These are phyloP conservation scores for Poeciliopsis infans DNA, from an alignment of 2,797 vertebrate species.

Conservation along the genomic window DNA sequence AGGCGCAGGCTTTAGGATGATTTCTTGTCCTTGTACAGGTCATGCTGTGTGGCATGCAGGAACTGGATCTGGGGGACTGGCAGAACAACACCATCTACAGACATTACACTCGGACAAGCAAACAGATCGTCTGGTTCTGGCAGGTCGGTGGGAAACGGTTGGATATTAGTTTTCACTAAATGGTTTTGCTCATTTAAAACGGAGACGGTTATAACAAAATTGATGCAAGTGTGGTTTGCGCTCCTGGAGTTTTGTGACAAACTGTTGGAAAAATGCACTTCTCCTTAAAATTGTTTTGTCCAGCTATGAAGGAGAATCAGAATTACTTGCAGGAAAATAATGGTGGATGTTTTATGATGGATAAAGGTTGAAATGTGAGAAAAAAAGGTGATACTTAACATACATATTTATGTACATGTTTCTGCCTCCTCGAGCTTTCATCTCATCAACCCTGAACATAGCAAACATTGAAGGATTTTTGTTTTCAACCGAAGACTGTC, in stretches of 20 bases:
- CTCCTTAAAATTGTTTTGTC: neutral
- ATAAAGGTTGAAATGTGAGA: neutral
- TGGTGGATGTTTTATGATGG: neutral
- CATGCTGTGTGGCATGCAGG: constrained; percentile 99
- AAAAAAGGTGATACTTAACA: neutral
- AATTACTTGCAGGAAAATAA: neutral
- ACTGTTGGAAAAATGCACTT: neutral
- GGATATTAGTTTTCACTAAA: neutral
- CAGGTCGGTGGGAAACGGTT: constrained; percentile 83
- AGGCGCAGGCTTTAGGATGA: neutral
- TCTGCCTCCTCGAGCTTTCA: neutral
- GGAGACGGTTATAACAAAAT: neutral
- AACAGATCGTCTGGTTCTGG: constrained; percentile 99
- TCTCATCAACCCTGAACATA: neutral
- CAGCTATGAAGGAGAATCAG: neutral
- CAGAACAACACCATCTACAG: constrained; percentile 96
- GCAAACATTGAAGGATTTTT: too few relatives aligned
- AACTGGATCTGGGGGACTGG: constrained; percentile 96
- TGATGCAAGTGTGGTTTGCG: neutral
- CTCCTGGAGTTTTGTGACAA: neutral
- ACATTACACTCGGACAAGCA: constrained; percentile 96
- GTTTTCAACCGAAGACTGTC: neutral
- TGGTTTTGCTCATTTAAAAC: neutral
- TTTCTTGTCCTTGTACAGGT: constrained; percentile 75
- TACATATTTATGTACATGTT: neutral